A percentile compares a stretch with the other conserved stretches of the same genome.
phyloP scores from a whole-genome alignment of 1,140 invertebrate genomes.

The Drosophila serrata region DNA sequence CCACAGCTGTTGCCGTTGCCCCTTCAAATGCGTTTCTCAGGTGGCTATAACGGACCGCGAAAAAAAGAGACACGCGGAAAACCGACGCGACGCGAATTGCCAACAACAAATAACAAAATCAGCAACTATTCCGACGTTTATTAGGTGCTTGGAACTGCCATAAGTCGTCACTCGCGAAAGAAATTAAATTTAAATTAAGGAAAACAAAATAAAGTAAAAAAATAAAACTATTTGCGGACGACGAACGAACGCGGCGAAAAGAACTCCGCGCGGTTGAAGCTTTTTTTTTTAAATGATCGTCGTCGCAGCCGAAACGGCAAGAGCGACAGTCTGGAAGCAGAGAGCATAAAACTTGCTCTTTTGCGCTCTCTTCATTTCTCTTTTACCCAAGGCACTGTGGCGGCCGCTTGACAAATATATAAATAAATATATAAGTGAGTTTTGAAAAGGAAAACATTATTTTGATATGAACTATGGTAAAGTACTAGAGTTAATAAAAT shows the following conservation, averaged over 20 bases:
- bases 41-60: slow-evolving; percentile 16
- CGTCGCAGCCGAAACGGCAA: not conserved
- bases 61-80: slow-evolving; percentile 25
- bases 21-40: slow-evolving; percentile 27
- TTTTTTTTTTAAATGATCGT: slow-evolving; percentile 6
- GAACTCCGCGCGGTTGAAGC: slow-evolving; percentile 34
- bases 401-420: too few relatives aligned
- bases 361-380: too few relatives aligned
- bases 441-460: too few relatives aligned
- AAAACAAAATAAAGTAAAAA: slow-evolving; percentile 32
- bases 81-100: slow-evolving; percentile 10
- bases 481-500: too few relatives aligned
- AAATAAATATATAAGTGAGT: too few relatives aligned
- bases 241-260: slow-evolving; percentile 42
- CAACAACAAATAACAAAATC: slow-evolving; percentile 16
- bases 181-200: slow-evolving; percentile 32
- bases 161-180: slow-evolving; percentile 53
- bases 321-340: not conserved
- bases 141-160: slow-evolving; percentile 18
- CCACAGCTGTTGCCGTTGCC: slow-evolving; percentile 37
- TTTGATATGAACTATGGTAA: too few relatives aligned
- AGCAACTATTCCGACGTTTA: slow-evolving; percentile 6
- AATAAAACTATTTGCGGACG: slow-evolving; percentile 43
- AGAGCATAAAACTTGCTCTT: not conserved
- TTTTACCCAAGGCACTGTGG: too few relatives aligned